Conservation (phyloP, 2,888 invertebrate genomes). For the Schrankia costaestrigalis region DNA sequence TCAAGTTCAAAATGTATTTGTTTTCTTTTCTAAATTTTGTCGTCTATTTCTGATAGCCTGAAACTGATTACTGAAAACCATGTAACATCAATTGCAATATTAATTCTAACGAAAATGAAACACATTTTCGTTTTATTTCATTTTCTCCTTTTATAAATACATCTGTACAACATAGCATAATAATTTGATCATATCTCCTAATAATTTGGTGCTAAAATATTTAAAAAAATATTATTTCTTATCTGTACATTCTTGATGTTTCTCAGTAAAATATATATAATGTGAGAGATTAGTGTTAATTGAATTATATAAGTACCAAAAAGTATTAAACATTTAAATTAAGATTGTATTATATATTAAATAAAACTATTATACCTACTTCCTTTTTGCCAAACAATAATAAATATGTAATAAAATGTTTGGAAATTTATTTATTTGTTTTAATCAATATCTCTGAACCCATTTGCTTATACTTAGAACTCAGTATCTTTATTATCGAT, state of each 20-base stretch:
- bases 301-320: constrained; percentile 69
- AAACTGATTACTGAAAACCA: too few relatives aligned
- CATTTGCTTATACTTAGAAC: background rate
- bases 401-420: constrained; percentile 66
- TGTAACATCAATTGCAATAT: too few relatives aligned
- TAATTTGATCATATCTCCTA: constrained; percentile 48
- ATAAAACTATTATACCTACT: constrained; percentile 52
- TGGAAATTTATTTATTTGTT: constrained; percentile 39
- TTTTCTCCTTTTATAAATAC: constrained; percentile 11
- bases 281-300: constrained; percentile 38
- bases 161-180: constrained; percentile 14
- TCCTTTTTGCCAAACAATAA: constrained; percentile 76
- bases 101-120: too few relatives aligned
- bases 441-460: constrained; percentile 2
- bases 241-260: constrained; percentile 34
- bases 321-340: constrained; percentile 66
- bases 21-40: too few relatives aligned
- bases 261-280: constrained; percentile 19
- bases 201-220: constrained; percentile 69
- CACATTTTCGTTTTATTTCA: constrained; percentile 16
- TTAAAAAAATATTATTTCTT: constrained; percentile 34
- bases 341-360: constrained; percentile 50
- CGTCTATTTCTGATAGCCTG: too few relatives aligned
- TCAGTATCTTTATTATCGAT: background rate
- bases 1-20: too few relatives aligned